Conservation (phyloP, 1,140 invertebrate species). For the Chymomyza costata region DNA sequence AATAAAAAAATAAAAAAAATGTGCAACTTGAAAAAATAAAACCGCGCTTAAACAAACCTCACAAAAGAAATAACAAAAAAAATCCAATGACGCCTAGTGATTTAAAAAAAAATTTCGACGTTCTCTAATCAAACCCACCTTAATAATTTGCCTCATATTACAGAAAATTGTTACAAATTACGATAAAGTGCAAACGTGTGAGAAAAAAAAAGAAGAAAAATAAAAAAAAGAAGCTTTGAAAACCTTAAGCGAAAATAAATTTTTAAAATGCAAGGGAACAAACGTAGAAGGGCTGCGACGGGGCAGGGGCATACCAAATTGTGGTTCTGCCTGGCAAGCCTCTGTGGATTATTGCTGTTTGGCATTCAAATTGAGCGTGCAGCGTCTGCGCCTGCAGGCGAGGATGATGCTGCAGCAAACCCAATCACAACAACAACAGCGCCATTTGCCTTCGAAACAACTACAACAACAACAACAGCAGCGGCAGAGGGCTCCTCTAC, state of each 20-base stretch:
- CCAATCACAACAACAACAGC: conserved; percentile 23
- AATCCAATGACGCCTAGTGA: conserved; percentile 23
- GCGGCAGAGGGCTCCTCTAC: conserved; percentile 3
- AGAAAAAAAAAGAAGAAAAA: conserved; percentile 39
- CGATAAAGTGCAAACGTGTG: conserved; percentile 61
- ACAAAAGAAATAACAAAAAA: conserved; percentile 4
- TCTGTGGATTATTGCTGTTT: conserved; percentile 61
- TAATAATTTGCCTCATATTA: conserved; percentile 35
- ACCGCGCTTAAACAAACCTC: conserved; percentile 13
- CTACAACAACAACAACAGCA: conserved; percentile 33
- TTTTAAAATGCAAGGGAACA: conserved; percentile 56
- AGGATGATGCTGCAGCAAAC: conserved; percentile 41
- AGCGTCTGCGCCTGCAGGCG: conserved; percentile 66
- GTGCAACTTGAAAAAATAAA: conserved; percentile 21
- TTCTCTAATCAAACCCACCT: too few species aligned
- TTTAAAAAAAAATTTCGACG: conserved; percentile 13
- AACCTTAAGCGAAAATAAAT: conserved; percentile 16
- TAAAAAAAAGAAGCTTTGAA: conserved; percentile 5
- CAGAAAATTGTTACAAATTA: conserved; percentile 39
- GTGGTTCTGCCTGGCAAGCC: conserved; percentile 44
- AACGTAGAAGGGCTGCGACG: conserved; percentile 56
- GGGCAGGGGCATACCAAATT: conserved; percentile 31
- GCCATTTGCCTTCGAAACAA: conserved; percentile 45
- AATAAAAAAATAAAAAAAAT: conserved; percentile 20
- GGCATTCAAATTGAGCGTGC: conserved; percentile 66